Evolutionary conservation across 2,113 vertebrate genomes (phyloP).

Genomic region (Cyanoderma ruficeps): DNA sequence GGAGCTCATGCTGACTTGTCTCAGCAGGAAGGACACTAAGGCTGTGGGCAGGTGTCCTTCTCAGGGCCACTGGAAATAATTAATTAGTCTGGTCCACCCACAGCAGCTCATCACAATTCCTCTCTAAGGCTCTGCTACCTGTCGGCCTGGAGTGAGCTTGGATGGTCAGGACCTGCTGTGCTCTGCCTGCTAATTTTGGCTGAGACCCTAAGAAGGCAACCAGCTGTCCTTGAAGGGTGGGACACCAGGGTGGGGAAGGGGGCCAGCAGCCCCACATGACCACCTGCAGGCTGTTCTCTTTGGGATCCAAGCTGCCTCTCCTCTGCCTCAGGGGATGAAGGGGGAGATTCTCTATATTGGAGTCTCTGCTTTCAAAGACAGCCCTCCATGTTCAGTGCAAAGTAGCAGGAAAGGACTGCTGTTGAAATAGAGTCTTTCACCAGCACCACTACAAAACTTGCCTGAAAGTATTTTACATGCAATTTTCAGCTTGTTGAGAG

Average conservation of each 20-base stretch:
- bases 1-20: neutral
- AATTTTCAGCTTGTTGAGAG: neutral
- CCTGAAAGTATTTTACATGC: neutral
- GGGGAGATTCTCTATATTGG: neutral
- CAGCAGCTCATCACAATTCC: neutral
- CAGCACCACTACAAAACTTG: neutral
- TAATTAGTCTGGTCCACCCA: neutral
- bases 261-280: rapidly evolving
- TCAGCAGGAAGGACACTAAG: neutral
- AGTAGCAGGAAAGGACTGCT: neutral
- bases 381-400: neutral
- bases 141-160: neutral
- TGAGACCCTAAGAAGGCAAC: neutral
- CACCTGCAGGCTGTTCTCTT: neutral
- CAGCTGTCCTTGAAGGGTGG: rapidly evolving
- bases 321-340: rapidly evolving
- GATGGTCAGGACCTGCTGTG: neutral
- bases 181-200: rapidly evolving
- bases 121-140: rapidly evolving
- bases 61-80: neutral
- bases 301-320: rapidly evolving
- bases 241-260: neutral
- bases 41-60: neutral
- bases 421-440: neutral
- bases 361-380: neutral